A percentile compares a stretch with the other conserved stretches of the same genome.
Conservation (phyloP, 2,888 invertebrate genomes). For the Epicampocera succincta region DNA sequence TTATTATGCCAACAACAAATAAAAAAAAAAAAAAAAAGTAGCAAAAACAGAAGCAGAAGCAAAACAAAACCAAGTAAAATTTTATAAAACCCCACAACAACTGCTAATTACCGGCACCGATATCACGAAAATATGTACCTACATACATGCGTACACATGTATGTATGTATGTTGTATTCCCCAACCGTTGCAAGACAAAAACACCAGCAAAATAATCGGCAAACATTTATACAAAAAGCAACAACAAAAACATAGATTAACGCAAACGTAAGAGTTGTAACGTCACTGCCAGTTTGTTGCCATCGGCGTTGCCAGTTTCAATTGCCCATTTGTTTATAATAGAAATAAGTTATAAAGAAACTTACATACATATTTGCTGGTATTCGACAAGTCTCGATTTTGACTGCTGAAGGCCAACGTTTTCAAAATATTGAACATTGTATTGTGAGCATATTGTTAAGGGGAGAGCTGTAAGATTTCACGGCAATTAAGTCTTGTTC, state of each 20-base stretch:
- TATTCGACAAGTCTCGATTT: too few species aligned
- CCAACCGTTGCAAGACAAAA: background rate
- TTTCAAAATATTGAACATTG: too few species aligned
- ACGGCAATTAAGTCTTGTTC: too few species aligned
- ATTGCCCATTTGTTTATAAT: too few species aligned
- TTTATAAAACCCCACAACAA: conserved; percentile 3
- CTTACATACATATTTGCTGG: too few species aligned
- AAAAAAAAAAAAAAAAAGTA: conserved; percentile 16
- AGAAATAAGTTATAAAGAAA: too few species aligned
- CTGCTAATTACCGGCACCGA: conserved; percentile 47
- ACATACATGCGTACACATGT: background rate
- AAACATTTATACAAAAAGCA: background rate
- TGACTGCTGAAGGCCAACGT: too few species aligned
- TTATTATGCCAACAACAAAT: conserved; percentile 3
- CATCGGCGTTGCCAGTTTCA: too few species aligned
- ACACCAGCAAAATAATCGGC: background rate
- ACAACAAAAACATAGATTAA: conserved; percentile 4
- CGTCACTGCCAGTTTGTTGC: conserved; percentile 37
- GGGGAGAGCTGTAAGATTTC: too few species aligned
- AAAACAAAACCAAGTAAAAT: too few species aligned
- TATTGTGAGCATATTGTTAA: too few species aligned
- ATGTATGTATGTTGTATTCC: conserved; percentile 12
- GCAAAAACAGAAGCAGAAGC: background rate
- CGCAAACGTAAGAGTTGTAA: conserved; percentile 44
- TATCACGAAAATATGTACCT: conserved; percentile 28